These are phyloP conservation scores for Apamea epomidion DNA, from an alignment of 2,888 invertebrate genomes.

Conservation along the genomic window DNA sequence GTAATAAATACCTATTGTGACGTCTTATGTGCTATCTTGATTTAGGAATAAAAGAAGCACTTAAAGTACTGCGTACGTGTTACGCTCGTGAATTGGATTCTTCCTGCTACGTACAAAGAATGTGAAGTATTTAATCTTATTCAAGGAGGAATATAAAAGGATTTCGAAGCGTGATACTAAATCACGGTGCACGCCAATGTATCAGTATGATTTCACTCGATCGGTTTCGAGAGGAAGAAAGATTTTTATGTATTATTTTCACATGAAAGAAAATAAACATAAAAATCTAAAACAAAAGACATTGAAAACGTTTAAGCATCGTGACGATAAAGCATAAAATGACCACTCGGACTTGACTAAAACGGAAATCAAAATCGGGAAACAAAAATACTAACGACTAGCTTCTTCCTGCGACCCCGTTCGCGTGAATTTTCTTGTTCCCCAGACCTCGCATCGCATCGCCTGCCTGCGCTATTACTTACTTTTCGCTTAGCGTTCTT, in stretches of 20 bases:
- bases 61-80: conserved; percentile 34
- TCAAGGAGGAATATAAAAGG: conserved; percentile 56
- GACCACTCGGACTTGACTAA: not conserved
- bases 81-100: conserved; percentile 41
- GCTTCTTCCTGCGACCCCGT: not conserved
- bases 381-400: not conserved
- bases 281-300: not conserved
- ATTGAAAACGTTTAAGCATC: not conserved
- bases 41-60: conserved; percentile 54
- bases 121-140: conserved; percentile 60
- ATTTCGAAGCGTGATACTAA: conserved; percentile 49
- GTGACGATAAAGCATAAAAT: not conserved
- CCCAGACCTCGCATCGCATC: too few relatives aligned
- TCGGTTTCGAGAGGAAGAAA: not conserved
- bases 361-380: not conserved
- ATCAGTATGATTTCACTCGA: conserved; percentile 39
- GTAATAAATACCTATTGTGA: conserved; percentile 39
- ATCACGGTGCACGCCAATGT: conserved; percentile 36
- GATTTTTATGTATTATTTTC: conserved; percentile 9
- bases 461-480: too few relatives aligned
- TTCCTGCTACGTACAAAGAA: conserved; percentile 50
- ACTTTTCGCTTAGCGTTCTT: too few relatives aligned
- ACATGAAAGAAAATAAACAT: too few relatives aligned
- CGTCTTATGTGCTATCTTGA: conserved; percentile 44
- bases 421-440: not conserved